Percentiles rank a stretch among this genome's conserved stretches.
Evolutionary conservation across 2,888 invertebrate genomes (phyloP).

Genomic region (Dicyrtoma fusca): DNA sequence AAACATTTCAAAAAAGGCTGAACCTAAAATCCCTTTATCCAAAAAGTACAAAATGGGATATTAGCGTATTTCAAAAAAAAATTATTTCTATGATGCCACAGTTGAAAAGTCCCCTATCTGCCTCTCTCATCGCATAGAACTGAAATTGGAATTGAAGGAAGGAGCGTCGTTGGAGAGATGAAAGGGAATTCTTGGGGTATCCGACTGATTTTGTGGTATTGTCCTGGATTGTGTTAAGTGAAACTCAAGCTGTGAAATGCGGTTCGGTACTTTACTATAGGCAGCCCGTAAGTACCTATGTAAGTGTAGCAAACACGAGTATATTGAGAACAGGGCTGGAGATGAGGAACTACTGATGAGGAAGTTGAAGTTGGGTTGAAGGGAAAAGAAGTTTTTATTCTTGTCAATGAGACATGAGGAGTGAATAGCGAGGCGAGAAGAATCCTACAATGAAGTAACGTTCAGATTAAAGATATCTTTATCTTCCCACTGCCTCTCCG

Average conservation of each 20-base stretch:
- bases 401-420: conserved; percentile 19
- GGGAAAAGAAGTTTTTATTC: conserved; percentile 25
- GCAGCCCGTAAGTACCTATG: not conserved
- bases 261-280: too few species aligned
- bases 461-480: not conserved
- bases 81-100: too few species aligned
- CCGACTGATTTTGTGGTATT: conserved; percentile 22
- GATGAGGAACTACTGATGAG: conserved; percentile 21
- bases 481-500: not conserved
- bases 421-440: not conserved
- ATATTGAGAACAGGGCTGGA: not conserved
- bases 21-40: too few species aligned
- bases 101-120: too few species aligned
- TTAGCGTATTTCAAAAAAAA: too few species aligned
- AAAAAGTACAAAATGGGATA: too few species aligned
- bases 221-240: conserved; percentile 6
- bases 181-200: conserved; percentile 5
- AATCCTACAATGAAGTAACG: not conserved
- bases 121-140: too few species aligned
- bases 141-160: too few species aligned
- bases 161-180: not conserved
- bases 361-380: conserved; percentile 28
- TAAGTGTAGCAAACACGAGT: not conserved
- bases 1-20: too few species aligned
- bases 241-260: conserved; percentile 15